Conservation (phyloP, 2,113 vertebrate genomes). For the Varanus komodoensis region DNA sequence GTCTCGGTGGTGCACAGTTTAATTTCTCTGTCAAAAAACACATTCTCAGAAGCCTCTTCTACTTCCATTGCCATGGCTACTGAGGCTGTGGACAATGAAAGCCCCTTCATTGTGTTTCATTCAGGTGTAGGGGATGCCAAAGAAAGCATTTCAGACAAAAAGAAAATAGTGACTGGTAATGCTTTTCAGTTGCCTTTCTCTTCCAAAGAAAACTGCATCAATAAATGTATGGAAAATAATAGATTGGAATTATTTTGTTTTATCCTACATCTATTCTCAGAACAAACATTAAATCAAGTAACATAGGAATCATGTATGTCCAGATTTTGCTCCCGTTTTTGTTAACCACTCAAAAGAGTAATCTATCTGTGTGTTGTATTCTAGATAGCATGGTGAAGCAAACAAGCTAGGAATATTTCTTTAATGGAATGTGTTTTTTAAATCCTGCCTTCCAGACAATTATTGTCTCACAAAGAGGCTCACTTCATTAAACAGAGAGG, state of each 20-base stretch:
- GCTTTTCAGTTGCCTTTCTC: conserved; percentile 5
- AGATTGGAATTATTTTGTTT: not conserved
- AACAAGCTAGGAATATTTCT: not conserved
- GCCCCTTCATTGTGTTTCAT: not conserved
- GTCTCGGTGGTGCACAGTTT: not conserved
- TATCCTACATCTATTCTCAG: not conserved
- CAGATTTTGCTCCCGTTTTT: not conserved
- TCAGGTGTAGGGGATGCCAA: not conserved
- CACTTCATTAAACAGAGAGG: too few relatives aligned
- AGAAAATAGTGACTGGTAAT: not conserved
- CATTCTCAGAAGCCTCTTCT: not conserved
- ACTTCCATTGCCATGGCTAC: not conserved
- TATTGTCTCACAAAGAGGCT: too few relatives aligned
- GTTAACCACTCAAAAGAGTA: not conserved
- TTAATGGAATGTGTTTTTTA: too few relatives aligned
- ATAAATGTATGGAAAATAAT: not conserved
- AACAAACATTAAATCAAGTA: not conserved
- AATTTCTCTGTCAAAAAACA: not conserved
- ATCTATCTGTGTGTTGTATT: not conserved
- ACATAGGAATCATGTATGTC: not conserved
- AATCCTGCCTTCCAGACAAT: too few relatives aligned
- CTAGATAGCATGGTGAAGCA: not conserved
- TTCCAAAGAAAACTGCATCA: not conserved
- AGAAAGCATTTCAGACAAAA: not conserved
- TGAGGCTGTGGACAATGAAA: not conserved